Evolutionary conservation across 2,888 invertebrate species (phyloP), one percentile per base, ranked within the genome.

Genomic region (Apamea anceps): DNA sequence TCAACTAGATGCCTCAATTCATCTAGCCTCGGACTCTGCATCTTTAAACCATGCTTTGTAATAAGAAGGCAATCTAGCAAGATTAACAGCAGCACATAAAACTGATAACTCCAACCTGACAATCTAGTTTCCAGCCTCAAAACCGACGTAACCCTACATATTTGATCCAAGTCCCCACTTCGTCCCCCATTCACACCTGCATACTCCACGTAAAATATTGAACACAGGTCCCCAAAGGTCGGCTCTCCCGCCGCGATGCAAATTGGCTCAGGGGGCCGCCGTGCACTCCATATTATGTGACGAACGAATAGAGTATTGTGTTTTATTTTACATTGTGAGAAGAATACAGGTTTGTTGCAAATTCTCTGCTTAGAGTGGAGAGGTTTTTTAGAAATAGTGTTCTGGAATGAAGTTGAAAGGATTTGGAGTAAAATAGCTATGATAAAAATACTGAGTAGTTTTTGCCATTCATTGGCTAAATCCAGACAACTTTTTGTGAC

Each of bases 261-360:
- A 93, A 93, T 93, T 92, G 93, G 90, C 91, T 90, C 90, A 88
- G 87, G 86, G 90, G 87, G 85, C 84, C 86, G 82, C 90, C 78
- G 77, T 89, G 89, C 90, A 90, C 91, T 92, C 92, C 90, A 90
- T 90, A 92, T 93, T 93, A 92, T 92, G 91, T 92, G 92, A 91
- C 91, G 89, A 91, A 90, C 87, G 83, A 86, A 85, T 81, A 81
- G 79, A 76, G 83, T 86, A 89, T 88, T 88, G 89, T 88, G 80
- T 89, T 88, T 85, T 88, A 88, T 88, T 80, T 87, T 78, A 81
- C 78, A 85, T 72, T 84, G 81, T 85, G 80, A 77, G 82, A 76
- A 75, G 83, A 83, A 88, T 81, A 81, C 76, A 75, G 74, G 81
- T 82, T 75, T 89, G 78, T 80, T 77, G 85, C 81, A 83, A 88